Percentiles rank a stretch among this genome's conserved stretches.
These are phyloP conservation scores for Chloroclysta siterata DNA, from an alignment of 2,888 invertebrate species.

Conservation along the genomic window DNA sequence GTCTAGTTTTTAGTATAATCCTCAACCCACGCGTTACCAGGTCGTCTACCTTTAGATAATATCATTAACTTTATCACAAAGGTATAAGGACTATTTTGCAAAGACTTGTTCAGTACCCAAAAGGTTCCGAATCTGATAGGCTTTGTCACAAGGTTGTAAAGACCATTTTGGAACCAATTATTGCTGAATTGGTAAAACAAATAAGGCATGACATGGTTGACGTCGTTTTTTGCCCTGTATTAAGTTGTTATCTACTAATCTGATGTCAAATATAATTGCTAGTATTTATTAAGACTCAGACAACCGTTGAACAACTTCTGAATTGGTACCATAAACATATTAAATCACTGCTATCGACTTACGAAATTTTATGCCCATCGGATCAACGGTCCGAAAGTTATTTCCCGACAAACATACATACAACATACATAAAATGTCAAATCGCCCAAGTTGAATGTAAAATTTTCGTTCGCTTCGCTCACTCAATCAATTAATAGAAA, in stretches of 20 bases:
- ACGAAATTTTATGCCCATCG: too few species aligned
- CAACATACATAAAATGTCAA: too few species aligned
- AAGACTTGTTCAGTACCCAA: background rate
- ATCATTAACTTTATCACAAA: constrained; percentile 13
- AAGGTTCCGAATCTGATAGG: background rate
- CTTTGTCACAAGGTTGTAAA: constrained; percentile 11
- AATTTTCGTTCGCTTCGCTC: too few species aligned
- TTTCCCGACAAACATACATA: too few species aligned
- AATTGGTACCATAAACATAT: too few species aligned
- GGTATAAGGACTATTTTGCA: constrained; percentile 12
- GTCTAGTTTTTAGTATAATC: constrained; percentile 21
- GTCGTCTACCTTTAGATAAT: constrained; percentile 21
- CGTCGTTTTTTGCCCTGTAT: constrained; percentile 25
- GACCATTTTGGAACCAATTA: constrained; percentile 13
- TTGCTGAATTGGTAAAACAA: constrained; percentile 10
- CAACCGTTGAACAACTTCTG: too few species aligned
- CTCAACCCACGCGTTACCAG: constrained; percentile 20
- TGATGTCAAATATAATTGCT: constrained; percentile 8
- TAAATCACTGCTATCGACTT: too few species aligned
- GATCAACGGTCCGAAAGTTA: too few species aligned
- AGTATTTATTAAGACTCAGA: too few species aligned
- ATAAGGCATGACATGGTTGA: constrained; percentile 14
- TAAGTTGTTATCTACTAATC: constrained; percentile 23
- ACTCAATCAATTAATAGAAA: too few species aligned
- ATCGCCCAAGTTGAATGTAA: too few species aligned